These are phyloP conservation scores for Abrostola tripartita DNA, from an alignment of 2,888 invertebrate genomes.

Conservation along the genomic window DNA sequence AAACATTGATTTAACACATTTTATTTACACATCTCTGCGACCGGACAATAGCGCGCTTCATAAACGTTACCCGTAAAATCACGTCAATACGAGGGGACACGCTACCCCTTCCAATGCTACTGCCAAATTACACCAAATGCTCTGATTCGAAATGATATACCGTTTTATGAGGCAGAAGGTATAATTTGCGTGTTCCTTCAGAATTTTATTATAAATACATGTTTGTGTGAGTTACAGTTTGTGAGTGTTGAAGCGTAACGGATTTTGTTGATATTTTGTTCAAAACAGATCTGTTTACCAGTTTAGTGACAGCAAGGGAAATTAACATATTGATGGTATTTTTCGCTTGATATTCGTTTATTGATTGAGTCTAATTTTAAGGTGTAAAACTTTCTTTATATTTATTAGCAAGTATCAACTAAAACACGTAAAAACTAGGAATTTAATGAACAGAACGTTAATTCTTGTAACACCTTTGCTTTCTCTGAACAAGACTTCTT, in stretches of 20 bases:
- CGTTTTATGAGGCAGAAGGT: slow-evolving; percentile 34
- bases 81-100: slow-evolving; percentile 29
- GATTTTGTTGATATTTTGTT: background rate
- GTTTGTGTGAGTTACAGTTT: background rate
- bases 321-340: too few relatives aligned
- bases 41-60: slow-evolving; percentile 38
- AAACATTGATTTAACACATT: slow-evolving; percentile 17
- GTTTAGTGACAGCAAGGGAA: too few relatives aligned
- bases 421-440: too few relatives aligned
- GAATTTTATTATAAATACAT: background rate
- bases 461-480: too few relatives aligned
- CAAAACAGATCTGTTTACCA: background rate
- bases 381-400: too few relatives aligned
- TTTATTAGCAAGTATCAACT: too few relatives aligned
- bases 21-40: slow-evolving; percentile 32
- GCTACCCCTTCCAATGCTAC: slow-evolving; percentile 48
- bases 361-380: too few relatives aligned
- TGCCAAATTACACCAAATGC: slow-evolving; percentile 68
- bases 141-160: slow-evolving; percentile 58
- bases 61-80: slow-evolving; percentile 50
- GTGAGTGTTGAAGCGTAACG: too few relatives aligned
- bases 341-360: too few relatives aligned
- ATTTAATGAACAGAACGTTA: too few relatives aligned
- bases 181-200: slow-evolving; percentile 29
- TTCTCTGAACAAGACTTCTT: too few relatives aligned